Evolutionary conservation across 37 sponge, comb jelly and placozoan genomes (phyloP).

Genomic region (Beroe ovata): DNA sequence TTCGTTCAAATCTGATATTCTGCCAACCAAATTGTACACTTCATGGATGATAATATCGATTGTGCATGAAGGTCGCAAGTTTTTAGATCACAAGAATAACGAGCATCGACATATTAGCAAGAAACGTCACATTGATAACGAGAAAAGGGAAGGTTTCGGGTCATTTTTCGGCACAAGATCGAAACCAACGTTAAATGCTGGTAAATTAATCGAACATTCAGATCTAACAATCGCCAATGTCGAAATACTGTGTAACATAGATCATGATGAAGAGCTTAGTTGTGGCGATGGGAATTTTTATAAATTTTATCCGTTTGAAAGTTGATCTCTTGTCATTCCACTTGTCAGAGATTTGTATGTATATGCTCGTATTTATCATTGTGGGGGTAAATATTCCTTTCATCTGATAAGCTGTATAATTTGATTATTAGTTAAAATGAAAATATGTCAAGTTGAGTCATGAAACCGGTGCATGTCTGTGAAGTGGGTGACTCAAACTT

Average conservation of each 20-base stretch:
- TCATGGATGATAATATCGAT: conserved; percentile 12
- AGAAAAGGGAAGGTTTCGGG: neutral
- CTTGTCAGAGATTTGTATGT: too few relatives aligned
- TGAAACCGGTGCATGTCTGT: too few relatives aligned
- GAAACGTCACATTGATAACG: neutral
- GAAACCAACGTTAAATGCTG: conserved; percentile 3
- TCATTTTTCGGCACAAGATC: neutral
- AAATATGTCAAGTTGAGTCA: too few relatives aligned
- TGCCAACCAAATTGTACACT: conserved; percentile 25
- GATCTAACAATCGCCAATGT: conserved; percentile 1
- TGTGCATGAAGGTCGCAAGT: conserved; percentile 11
- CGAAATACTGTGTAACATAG: neutral
- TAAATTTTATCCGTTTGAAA: neutral
- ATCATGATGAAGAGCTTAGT: neutral
- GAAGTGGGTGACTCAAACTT: too few relatives aligned
- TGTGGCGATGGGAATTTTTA: neutral
- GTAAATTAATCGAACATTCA: conserved; percentile 1
- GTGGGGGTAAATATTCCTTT: too few relatives aligned
- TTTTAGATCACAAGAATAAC: neutral
- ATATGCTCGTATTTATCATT: too few relatives aligned
- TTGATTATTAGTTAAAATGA: too few relatives aligned
- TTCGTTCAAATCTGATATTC: conserved; percentile 43
- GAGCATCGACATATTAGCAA: conserved; percentile 3
- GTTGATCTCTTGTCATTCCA: too few relatives aligned
- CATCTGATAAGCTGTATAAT: too few relatives aligned